A percentile compares a stretch with the other conserved stretches of the same genome.
These are phyloP conservation scores for Pseudobourletiella spinata DNA, from an alignment of 1,140 invertebrate species.

Conservation along the genomic window DNA sequence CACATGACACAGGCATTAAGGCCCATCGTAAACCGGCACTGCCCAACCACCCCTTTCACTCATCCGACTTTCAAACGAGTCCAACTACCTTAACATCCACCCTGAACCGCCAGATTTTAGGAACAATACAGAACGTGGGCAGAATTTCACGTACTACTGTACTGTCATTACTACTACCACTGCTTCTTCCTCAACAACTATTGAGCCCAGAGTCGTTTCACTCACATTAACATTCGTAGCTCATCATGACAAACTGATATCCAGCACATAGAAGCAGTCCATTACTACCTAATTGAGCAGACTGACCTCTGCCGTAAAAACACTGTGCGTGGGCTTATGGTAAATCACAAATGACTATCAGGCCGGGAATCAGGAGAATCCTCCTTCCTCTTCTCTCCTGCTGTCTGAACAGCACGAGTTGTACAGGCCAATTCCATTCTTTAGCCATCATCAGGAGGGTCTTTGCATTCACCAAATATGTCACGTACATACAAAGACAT, in stretches of 20 bases:
- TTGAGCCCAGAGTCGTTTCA: too few species aligned
- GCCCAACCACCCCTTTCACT: neutral
- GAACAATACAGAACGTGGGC: neutral
- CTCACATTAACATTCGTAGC: neutral
- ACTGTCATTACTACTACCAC: too few species aligned
- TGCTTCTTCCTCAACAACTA: too few species aligned
- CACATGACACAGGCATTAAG: neutral
- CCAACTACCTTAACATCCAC: too few species aligned
- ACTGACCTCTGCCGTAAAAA: conserved; percentile 18
- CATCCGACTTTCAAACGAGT: too few species aligned
- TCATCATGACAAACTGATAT: neutral
- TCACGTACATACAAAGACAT: too few species aligned
- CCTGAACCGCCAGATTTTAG: too few species aligned
- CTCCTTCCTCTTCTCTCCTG: neutral
- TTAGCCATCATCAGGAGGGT: too few species aligned
- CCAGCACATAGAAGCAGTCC: neutral
- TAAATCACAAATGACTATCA: too few species aligned
- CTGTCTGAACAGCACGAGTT: neutral
- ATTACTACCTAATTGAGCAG: conserved; percentile 24
- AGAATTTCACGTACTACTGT: too few species aligned
- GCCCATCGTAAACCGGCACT: neutral
- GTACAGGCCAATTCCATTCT: too few species aligned
- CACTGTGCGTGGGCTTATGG: conserved; percentile 14
- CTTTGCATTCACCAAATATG: conserved; percentile 17
- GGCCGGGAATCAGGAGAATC: too few species aligned